Evolutionary conservation across 2,888 invertebrate genomes (phyloP), one percentile per base, ranked within the genome.

Genomic region (Dryocosmus kuriphilus): DNA sequence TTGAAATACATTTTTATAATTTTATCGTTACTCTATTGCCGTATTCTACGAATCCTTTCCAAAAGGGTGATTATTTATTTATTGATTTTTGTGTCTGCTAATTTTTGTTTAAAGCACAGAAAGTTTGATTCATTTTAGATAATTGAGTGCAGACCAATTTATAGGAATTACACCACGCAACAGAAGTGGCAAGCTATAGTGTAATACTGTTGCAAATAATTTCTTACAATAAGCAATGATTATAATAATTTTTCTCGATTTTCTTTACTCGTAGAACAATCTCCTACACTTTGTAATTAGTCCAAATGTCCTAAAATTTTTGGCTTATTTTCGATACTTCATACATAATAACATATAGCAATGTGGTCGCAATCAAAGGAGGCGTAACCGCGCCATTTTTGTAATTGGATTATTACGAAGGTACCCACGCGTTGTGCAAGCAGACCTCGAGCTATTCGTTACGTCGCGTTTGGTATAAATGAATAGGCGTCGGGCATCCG

Each of bases 331-430:
- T 71, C 19, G n/a, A 51, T 19, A 71, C n/a, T 27, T 32, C 19
- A 41, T 41, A 41, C 11, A 41, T 41, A 41, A 77, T 11, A 32
- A 16, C 24, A 62, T 60, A 63, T 76, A 78, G 76, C 77, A 82
- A 74, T 76, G 30, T 51, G 30, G 75, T 79, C 80, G 83, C 85
- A 83, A 79, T 83, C 85, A 85, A 84, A 87, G 84, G 78, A 86
- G 86, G 85, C 85, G 85, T 89, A 89, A 88, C 88, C 87, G 84
- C 81, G 86, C 86, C 85, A 86, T 89, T 89, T 88, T 88, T 86
- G 86, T 89, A 89, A 89, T 89, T 87, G 87, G 87, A 88, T 89
- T 89, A 89, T 88, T 89, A 88, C 86, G 86, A 85, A 85, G 85
- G 86, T 83, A 83, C 82, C 79, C 78, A 79, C 77, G 80, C 83